These are phyloP conservation scores for Lagria hirta DNA, from an alignment of 2,888 invertebrate species.

Conservation along the genomic window DNA sequence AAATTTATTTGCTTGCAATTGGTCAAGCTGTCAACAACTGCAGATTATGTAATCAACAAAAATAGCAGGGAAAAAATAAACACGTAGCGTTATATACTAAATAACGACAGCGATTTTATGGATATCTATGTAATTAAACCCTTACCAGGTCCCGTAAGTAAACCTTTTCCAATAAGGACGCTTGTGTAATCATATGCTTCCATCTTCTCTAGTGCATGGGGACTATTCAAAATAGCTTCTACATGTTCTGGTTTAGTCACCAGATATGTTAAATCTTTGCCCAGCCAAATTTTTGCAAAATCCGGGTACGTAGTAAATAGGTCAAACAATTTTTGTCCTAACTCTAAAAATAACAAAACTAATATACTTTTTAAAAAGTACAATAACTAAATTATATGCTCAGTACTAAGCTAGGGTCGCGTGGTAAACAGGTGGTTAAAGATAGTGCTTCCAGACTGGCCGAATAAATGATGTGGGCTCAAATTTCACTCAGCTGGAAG, in stretches of 20 bases:
- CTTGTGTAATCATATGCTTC: constrained; percentile 1
- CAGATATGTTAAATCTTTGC: constrained; percentile 3
- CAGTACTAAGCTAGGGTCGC: no score
- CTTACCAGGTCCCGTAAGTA: constrained; percentile 9
- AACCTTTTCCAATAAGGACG: constrained; percentile 7
- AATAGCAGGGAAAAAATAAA: no score
- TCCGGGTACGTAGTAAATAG: constrained; percentile 8
- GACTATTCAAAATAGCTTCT: constrained; percentile 7
- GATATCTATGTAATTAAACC: no score
- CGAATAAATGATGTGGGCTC: no score
- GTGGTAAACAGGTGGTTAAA: no score
- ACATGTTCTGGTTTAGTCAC: constrained; percentile 18
- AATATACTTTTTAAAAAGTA: neutral
- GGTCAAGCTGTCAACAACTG: neutral
- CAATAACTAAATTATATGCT: no score
- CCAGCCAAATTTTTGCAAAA: constrained; percentile 7
- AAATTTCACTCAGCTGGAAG: no score
- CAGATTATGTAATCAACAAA: no score
- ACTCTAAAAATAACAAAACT: no score
- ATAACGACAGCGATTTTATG: no score
- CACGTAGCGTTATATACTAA: no score
- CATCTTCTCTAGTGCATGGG: constrained; percentile 1
- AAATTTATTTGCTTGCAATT: neutral
- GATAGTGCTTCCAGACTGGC: no score
- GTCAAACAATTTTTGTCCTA: neutral